phyloP scores from a whole-genome alignment of 1,140 invertebrate genomes.

The Contarinia nasturtii region DNA sequence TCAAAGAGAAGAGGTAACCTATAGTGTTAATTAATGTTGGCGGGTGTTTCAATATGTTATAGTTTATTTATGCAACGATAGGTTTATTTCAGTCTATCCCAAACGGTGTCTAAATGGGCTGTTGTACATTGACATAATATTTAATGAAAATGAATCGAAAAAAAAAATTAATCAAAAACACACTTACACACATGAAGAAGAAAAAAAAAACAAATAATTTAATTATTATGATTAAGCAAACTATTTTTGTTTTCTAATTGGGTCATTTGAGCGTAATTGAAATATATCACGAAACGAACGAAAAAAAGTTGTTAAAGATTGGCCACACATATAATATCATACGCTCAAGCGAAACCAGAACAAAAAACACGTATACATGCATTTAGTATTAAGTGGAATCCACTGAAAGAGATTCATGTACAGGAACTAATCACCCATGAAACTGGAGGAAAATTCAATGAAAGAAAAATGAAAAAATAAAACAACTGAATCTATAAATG shows the following conservation, averaged over 20 bases:
- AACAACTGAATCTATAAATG: too few relatives aligned
- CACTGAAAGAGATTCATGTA: background rate
- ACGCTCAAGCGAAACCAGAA: too few relatives aligned
- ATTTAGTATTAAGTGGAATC: background rate
- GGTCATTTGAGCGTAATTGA: conserved; percentile 15
- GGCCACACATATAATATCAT: too few relatives aligned
- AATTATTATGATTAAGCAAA: conserved; percentile 4
- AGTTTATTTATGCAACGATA: conserved; percentile 2
- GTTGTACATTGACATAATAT: conserved; percentile 8
- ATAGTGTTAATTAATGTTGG: conserved; percentile 9
- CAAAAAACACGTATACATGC: background rate
- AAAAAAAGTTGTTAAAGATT: background rate
- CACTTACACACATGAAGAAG: background rate
- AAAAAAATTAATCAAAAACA: too few relatives aligned
- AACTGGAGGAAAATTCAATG: too few relatives aligned
- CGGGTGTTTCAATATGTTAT: conserved; percentile 8
- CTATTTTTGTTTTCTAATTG: conserved; percentile 1
- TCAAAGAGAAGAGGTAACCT: conserved; percentile 5
- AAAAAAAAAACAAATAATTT: conserved; percentile 5
- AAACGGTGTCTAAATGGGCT: too few relatives aligned
- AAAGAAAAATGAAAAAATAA: too few relatives aligned
- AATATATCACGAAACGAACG: conserved; percentile 7
- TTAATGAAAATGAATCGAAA: background rate
- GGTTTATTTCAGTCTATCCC: conserved; percentile 4
- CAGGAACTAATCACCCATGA: background rate